A percentile compares a stretch with the other conserved stretches of the same genome.
Conservation (phyloP, 2,113 vertebrate genomes). For the Acanthisitta chloris region DNA sequence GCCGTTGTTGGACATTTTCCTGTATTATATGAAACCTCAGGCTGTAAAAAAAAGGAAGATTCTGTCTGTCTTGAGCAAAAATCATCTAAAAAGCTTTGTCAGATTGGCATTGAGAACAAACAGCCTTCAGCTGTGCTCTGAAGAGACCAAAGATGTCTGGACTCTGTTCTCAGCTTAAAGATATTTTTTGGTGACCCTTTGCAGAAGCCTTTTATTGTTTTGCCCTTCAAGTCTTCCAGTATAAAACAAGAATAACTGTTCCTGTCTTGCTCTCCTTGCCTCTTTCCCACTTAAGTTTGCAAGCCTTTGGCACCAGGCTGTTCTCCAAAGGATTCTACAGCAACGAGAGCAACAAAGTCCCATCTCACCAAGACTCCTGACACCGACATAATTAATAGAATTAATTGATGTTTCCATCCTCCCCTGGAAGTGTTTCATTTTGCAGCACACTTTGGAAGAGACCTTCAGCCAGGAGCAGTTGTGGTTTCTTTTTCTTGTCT, state of each 20-base stretch:
- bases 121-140: background rate
- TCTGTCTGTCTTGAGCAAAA: constrained; percentile 14
- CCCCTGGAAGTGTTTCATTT: background rate
- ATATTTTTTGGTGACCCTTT: background rate
- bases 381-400: background rate
- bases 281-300: background rate
- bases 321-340: background rate
- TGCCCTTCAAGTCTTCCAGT: background rate
- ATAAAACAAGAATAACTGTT: background rate
- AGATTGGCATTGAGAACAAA: background rate
- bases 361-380: background rate
- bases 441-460: background rate
- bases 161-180: background rate
- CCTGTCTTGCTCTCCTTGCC: background rate
- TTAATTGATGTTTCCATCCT: background rate
- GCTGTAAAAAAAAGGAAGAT: background rate
- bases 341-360: background rate
- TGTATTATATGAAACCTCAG: background rate
- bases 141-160: background rate
- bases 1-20: background rate
- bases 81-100: background rate
- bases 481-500: background rate
- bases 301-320: background rate
- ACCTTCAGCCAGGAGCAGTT: background rate
- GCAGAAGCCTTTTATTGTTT: background rate